phyloP scores from a whole-genome alignment of 2,888 invertebrate species.

The Corythucha ciliata region DNA sequence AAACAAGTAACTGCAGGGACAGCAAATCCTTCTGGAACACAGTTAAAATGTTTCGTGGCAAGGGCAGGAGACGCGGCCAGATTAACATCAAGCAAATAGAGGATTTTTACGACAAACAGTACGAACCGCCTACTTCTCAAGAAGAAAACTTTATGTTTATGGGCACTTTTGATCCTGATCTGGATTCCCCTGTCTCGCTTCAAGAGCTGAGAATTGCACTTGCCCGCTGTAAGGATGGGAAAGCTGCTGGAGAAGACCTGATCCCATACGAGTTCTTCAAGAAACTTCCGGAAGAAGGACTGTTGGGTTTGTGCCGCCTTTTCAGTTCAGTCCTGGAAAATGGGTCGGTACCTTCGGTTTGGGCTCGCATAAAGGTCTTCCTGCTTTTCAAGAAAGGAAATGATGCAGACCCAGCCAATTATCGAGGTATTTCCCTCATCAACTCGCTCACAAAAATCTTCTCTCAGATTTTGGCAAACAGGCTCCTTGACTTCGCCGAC shows the following conservation, averaged over 20 bases:
- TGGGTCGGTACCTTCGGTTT: background rate
- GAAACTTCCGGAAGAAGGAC: background rate
- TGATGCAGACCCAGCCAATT: background rate
- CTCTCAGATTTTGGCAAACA: background rate
- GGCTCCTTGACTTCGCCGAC: background rate
- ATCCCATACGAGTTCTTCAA: slow-evolving; percentile 7
- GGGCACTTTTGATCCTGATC: background rate
- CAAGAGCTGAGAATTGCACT: slow-evolving; percentile 1
- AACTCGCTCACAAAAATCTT: slow-evolving; percentile 6
- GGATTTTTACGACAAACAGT: background rate
- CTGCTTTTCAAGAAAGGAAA: slow-evolving; percentile 7
- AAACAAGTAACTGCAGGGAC: background rate
- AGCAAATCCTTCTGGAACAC: slow-evolving; percentile 10
- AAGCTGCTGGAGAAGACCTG: slow-evolving; percentile 11
- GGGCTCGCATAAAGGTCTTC: slow-evolving; percentile 1
- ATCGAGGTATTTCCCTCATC: slow-evolving; percentile 9
- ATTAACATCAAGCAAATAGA: background rate
- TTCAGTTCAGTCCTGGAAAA: background rate
- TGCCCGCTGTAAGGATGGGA: background rate
- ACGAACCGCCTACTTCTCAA: background rate
- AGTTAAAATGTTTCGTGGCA: background rate
- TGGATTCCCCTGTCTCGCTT: background rate
- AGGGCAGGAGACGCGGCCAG: background rate
- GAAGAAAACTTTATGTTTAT: background rate
- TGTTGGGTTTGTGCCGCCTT: background rate